Base-by-base conservation (phyloP, 2,888 invertebrate species). In the Sphaerophoria taeniata region DNA sequence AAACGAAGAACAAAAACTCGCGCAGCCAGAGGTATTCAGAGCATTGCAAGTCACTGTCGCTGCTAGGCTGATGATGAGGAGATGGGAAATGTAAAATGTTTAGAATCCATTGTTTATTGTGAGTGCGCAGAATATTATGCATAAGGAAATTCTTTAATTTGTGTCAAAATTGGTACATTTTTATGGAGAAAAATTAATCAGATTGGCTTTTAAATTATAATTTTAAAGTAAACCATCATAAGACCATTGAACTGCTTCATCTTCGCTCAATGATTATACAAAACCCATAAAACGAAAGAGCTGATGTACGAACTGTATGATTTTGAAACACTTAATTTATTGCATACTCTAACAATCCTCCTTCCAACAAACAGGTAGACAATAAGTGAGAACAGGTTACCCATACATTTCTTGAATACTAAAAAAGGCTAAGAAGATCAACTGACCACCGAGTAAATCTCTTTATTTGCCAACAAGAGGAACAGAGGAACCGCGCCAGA, bases 321-420 rank as follows among this genome's bases (percentile, higher is more conserved):
- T 84, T n/a, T n/a, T n/a, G n/a, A 84, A 84, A 84, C 74, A 75
- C 79, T 33, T 51, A 70, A 83, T 83, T 83, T 83, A 83, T 75
- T 71, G 79, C 61, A 11, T 56, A 51, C 58, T 69, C 14, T 70
- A 56, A 61, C 65, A 51, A 14, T 39, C 65, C 39, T 70, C 61
- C 69, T 49, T 65, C 39, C 39, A n/a, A 33, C 14, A n/a, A n/a
- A 5, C 58, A 34, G 60, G 43, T 73, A 67, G 60, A 61, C 9
- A n/a, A 14, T 39, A 56, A 55, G 77, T 81, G 70, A 71, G 63
- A 72, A 61, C 34, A 36, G 76, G 45, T 34, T 73, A 34, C 60
- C 60, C 58, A 75, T 65, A 74, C 67, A 75, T 75, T 71, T 53
- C 67, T 65, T 67, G 75, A 75, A 73, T 63, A 79, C 51, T 33